Base-by-base conservation (phyloP, 1,140 invertebrate genomes). In the Oreohelix idahoensis region DNA sequence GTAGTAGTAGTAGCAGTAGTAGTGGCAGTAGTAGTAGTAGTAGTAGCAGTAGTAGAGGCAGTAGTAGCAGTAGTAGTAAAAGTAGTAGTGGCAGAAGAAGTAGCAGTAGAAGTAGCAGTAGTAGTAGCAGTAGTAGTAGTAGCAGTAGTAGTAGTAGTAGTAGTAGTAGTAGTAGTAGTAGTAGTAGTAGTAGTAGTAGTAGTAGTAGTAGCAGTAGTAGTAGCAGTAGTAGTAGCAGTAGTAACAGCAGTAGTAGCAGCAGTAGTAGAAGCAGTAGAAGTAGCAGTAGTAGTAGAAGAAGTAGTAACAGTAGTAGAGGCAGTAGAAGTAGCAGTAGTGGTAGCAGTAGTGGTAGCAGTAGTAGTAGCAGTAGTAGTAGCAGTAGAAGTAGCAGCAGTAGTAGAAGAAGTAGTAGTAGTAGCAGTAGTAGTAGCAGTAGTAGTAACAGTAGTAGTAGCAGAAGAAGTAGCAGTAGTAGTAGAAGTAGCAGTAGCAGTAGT, bases 261-360 rank as follows among this genome's bases (percentile, higher is more conserved):
- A 58, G 66, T 69, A 69, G 66, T 69, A 69, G 35, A 10, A 29
- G 35, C 11, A 29, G 35, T n/a, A 29, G 35, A 10, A 49, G 45
- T 49, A 49, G 45, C 17, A 49, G 45, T 49, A 49, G 45, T 49
- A 49, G 45, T 49, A 49, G 45, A 11, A 49, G 45, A 11, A 49
- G 45, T 49, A 49, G 45, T 49, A 49, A 17, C 17, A 49, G 45
- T 66, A 70, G 79, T 69, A 70, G 79, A 35, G 66, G 79, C 66
- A 69, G 79, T 80, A 80, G 79, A 70, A 80, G 79, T 80, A 80
- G 79, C 63, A 80, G 79, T 80, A 80, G 79, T 80, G 66, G 79
- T 80, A 80, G 79, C 66, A 70, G 79, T 69, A 69, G 66, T 69
- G 26, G 66, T 69, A 69, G 66, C 35, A 69, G 66, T 69, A 69